Evolutionary conservation across 1,140 invertebrate species (phyloP).

Genomic region (Trachelipus rathkii): DNA sequence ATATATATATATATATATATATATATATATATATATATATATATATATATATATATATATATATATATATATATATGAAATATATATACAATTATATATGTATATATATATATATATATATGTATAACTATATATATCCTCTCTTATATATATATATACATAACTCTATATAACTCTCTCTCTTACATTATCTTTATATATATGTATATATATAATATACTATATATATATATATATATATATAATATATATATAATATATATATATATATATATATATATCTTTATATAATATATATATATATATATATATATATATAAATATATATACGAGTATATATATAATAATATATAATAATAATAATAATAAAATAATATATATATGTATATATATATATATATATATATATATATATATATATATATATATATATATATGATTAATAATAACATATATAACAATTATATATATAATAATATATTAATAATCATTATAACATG

Average conservation of each 20-base stretch:
- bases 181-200: too few species aligned
- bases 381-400: slow-evolving; percentile 17
- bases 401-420: slow-evolving; percentile 14
- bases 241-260: slow-evolving; percentile 14
- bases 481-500: too few species aligned
- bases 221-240: slow-evolving; percentile 16
- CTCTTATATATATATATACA: background rate
- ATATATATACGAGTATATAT: slow-evolving; percentile 23
- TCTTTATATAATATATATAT: background rate
- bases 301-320: slow-evolving; percentile 20
- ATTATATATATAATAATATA: too few species aligned
- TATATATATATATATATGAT: background rate
- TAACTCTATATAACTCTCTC: background rate
- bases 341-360: too few species aligned
- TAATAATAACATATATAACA: too few species aligned
- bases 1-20: background rate
- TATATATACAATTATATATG: slow-evolving; percentile 24
- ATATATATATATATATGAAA: slow-evolving; percentile 28
- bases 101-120: slow-evolving; percentile 16
- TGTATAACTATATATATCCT: background rate
- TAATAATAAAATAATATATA: too few species aligned
- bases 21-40: slow-evolving; percentile 10
- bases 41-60: slow-evolving; percentile 19
- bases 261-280: background rate
- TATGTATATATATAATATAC: slow-evolving; percentile 26